These are phyloP conservation scores for Poecilobothrus nobilitatus DNA, from an alignment of 2,888 invertebrate genomes.

Conservation along the genomic window DNA sequence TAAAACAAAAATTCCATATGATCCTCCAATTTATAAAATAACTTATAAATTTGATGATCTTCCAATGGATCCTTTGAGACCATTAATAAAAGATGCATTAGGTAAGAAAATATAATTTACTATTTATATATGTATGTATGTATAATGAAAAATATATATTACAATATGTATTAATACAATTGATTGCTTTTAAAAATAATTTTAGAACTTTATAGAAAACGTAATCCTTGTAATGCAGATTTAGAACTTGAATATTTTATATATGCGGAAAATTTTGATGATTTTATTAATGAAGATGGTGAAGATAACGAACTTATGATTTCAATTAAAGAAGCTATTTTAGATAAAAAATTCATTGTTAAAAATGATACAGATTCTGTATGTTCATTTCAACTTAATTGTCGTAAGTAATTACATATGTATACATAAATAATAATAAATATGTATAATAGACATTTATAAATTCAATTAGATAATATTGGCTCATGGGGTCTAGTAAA, in stretches of 20 bases:
- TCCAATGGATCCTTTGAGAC: constrained; percentile 37
- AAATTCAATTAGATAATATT: too few relatives aligned
- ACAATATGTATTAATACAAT: too few relatives aligned
- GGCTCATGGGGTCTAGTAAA: too few relatives aligned
- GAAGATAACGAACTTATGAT: background rate
- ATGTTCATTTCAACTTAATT: background rate
- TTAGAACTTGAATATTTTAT: background rate
- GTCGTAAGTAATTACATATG: background rate
- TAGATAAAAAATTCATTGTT: background rate
- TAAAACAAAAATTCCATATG: constrained; percentile 19
- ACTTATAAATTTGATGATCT: constrained; percentile 37
- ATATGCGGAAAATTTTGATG: background rate
- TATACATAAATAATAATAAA: too few relatives aligned
- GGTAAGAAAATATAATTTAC: constrained; percentile 17
- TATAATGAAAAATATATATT: too few relatives aligned
- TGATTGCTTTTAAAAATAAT: background rate
- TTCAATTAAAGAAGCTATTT: background rate
- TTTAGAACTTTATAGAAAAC: background rate
- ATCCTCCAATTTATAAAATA: constrained; percentile 39
- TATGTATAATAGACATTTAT: too few relatives aligned
- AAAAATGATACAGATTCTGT: background rate
- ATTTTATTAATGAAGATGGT: background rate
- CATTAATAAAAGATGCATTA: constrained; percentile 23
- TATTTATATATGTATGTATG: too few relatives aligned
- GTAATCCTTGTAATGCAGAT: background rate